phyloP scores from a whole-genome alignment of 2,888 invertebrate genomes.

The Nezara viridula region DNA sequence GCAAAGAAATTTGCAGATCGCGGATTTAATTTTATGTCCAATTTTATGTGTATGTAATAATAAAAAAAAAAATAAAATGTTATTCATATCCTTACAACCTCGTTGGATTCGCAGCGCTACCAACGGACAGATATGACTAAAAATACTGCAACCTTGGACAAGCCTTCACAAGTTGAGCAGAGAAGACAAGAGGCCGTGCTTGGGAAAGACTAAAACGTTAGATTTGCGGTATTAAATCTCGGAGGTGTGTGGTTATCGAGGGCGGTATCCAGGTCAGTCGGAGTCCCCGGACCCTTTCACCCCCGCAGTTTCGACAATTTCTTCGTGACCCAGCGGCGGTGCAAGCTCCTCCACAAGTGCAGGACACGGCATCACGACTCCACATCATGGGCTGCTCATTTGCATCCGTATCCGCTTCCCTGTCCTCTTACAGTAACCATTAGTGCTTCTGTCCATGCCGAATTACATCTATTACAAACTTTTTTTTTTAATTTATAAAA shows the following conservation, averaged over 20 bases:
- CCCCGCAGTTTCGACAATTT: constrained; percentile 40
- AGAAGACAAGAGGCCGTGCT: background rate
- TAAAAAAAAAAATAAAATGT: too few relatives aligned
- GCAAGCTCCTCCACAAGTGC: constrained; percentile 16
- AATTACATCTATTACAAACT: background rate
- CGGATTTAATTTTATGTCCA: too few relatives aligned
- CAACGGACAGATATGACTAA: too few relatives aligned
- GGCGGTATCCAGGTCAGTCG: background rate
- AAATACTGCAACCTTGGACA: too few relatives aligned
- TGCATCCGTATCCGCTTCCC: constrained; percentile 1
- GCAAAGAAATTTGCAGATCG: too few relatives aligned
- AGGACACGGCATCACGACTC: background rate
- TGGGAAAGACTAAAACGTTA: background rate
- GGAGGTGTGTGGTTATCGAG: background rate
- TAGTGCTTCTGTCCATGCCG: background rate
- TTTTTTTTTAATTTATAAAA: background rate
- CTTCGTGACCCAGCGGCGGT: background rate
- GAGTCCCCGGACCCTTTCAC: background rate
- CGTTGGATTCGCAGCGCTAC: too few relatives aligned
- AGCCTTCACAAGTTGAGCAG: background rate
- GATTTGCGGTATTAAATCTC: background rate
- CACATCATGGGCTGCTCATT: background rate
- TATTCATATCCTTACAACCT: too few relatives aligned
- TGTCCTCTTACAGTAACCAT: background rate
- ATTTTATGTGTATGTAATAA: too few relatives aligned